Percentiles rank a stretch among this genome's conserved stretches.
Evolutionary conservation across 1,140 invertebrate genomes (phyloP).

Genomic region (Ruditapes philippinarum): DNA sequence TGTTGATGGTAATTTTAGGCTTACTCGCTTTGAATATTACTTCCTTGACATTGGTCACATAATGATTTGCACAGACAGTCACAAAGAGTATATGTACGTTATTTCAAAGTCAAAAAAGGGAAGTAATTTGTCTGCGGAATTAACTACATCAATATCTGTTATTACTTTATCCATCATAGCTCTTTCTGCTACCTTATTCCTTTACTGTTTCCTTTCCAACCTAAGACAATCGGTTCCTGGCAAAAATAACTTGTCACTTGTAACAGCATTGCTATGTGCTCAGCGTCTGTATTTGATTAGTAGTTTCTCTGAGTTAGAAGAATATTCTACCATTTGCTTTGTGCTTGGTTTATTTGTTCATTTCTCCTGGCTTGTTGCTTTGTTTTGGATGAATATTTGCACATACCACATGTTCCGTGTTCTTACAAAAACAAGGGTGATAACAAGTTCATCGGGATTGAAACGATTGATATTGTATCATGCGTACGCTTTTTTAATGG

Average conservation of each 20-base stretch:
- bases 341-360: constrained; percentile 24
- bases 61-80: neutral
- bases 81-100: neutral
- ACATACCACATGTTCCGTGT: constrained; percentile 51
- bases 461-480: constrained; percentile 7
- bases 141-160: constrained; percentile 1
- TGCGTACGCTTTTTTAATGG: neutral
- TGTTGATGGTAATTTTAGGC: neutral
- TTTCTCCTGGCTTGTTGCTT: constrained; percentile 17
- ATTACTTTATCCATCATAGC: neutral
- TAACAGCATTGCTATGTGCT: neutral
- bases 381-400: constrained; percentile 60
- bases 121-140: neutral
- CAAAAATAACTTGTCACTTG: constrained; percentile 12
- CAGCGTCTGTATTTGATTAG: neutral
- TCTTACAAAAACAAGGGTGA: neutral
- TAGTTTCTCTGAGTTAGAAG: neutral
- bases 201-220: neutral
- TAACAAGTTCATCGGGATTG: neutral
- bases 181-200: neutral
- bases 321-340: neutral
- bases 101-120: neutral
- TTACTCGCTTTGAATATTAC: neutral
- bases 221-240: constrained; percentile 9
- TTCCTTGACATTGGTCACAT: neutral